Conservation (phyloP, 2,797 vertebrate genomes). For the Enteromius argenteus region DNA sequence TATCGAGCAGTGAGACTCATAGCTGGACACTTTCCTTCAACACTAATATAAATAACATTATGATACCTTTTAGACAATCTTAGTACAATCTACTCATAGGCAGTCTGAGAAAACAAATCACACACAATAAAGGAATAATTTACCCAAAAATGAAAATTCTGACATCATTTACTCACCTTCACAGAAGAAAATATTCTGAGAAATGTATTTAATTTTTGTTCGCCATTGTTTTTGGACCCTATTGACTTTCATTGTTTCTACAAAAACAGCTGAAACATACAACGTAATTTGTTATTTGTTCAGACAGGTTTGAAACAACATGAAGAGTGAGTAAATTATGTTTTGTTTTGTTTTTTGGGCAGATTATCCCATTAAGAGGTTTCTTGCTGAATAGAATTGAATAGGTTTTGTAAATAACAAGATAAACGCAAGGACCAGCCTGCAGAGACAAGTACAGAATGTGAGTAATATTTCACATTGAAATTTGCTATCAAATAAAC, state of each 20-base stretch:
- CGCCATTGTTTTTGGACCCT: not conserved
- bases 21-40: not conserved
- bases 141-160: not conserved
- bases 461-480: conserved; percentile 27
- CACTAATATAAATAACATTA: conserved; percentile 6
- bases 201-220: not conserved
- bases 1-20: conserved; percentile 11
- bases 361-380: not conserved
- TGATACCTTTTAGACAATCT: not conserved
- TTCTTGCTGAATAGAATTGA: conserved; percentile 9
- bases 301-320: not conserved
- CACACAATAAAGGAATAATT: conserved; percentile 5
- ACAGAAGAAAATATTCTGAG: not conserved
- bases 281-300: not conserved
- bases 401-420: conserved; percentile 36
- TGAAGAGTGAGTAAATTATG: not conserved
- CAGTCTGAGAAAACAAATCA: conserved; percentile 10
- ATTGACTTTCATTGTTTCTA: not conserved
- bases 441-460: conserved; percentile 32
- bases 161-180: not conserved
- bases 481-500: conserved; percentile 5
- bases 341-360: not conserved
- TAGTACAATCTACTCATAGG: not conserved
- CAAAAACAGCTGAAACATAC: not conserved
- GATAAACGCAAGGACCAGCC: conserved; percentile 38